Base-by-base conservation (phyloP, 2,888 invertebrate species). In the Plemyria rubiginata region DNA sequence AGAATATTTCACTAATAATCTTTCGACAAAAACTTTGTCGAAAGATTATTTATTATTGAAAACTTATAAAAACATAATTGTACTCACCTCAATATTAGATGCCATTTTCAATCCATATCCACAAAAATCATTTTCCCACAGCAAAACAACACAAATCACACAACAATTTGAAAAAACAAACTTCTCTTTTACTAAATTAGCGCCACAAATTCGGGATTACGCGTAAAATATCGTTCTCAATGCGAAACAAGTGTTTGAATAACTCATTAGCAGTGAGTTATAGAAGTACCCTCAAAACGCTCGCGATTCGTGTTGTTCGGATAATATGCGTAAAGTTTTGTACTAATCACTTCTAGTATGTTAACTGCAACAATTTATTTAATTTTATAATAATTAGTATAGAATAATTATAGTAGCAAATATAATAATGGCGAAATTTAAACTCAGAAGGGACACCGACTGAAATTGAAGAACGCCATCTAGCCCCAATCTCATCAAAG, bases 51-150 rank as follows among this genome's bases (percentile, higher is more conserved):
- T 22, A 22, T 22, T 22, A 22, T 22, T 2, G 22, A 41, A 53
- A 36, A 12, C 12, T 53, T 38, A 11, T 2, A 9, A 38, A 38
- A 9, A 38, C 9, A 9, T 0, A 11, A 38, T 38, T 40, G 32
- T 15, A 45, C 73, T 67, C 41, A 73, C 72, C 56, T 73, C 71
- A 52, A 65, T 48, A 50, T 59, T 54, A 0, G 61, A 53, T 40
- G 66, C 60, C 70, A 70, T 70, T 64, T 55, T 70, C 43, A 70
- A 40, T 36, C 51, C 63, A 70, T 62, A 28, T 8, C 13, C 38
- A 40, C 46, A 11, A 56, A 32, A 22, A 38, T 22, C 48, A 45
- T n/a, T 53, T 36, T 4, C 48, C 52, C 28, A 50, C 3, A 22
- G 16, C 38, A 54, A 57, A 58, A 54, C 54, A 48, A 49, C 15